Evolutionary conservation across 2,888 invertebrate species (phyloP), one percentile per base, ranked within the genome.

Genomic region (Temnothorax ravouxi): DNA sequence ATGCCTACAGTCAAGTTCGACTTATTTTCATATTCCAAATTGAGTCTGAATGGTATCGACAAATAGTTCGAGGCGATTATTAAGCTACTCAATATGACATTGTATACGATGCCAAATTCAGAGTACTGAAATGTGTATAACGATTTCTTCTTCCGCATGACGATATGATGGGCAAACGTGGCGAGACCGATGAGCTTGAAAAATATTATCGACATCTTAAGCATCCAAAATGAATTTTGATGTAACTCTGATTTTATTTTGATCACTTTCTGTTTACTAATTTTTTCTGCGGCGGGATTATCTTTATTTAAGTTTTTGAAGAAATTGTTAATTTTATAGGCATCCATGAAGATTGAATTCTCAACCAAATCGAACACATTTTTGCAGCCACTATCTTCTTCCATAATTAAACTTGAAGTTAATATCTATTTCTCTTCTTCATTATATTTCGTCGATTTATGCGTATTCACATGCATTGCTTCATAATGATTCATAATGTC

Each of bases 131-230:
- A 88, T 34, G 66, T 52, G 0, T 83, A n/a, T 3, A 11, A 15
- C 0, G 2, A 18, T 9, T 56, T 84, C 11, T 71, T 84, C 5
- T 47, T 83, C 13, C n/a, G 50, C 0, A 0, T 18, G 34, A 9
- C 44, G 8, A 11, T 13, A 21, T 18, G 54, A 0, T 83, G 11
- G 1, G 83, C 47, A n/a, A 89, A 76, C 5, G 89, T 82, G 8
- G 85, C 89, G 1, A 89, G 84, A 11, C 89, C 89, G 44, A 76
- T 54, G 2, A 87, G 15, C 62, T 89, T 89, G 64, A 82, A 89
- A 18, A 84, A 67, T 4, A 64, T 9, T n/a, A 88, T 66, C 2
- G 34, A 15, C 2, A 47, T 18, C 3, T 61, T 47, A 9, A 29
- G 15, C 9, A 25, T 5, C 25, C 72, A 72, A 21, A 62, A 41